Evolutionary conservation across 2,888 invertebrate genomes (phyloP).

Genomic region (Atrina japonica): DNA sequence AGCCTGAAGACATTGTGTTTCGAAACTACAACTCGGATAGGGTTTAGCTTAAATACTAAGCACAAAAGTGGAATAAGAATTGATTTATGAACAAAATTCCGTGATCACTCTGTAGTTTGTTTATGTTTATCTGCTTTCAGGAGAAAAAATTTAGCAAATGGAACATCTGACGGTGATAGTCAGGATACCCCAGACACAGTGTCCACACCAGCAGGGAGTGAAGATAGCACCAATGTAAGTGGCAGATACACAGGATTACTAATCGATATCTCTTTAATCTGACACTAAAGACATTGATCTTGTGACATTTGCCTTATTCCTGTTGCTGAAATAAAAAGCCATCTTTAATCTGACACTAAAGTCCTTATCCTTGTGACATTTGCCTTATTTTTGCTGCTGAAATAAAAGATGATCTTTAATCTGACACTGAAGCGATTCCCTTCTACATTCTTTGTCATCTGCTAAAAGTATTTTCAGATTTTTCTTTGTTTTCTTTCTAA

Average conservation of each 20-base stretch:
- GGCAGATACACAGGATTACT: too few species aligned
- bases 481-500: not conserved
- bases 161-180: conserved; percentile 69
- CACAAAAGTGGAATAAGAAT: too few species aligned
- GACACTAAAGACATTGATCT: not conserved
- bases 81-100: too few species aligned
- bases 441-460: too few species aligned
- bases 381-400: not conserved
- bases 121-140: not conserved
- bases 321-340: not conserved
- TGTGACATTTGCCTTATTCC: not conserved
- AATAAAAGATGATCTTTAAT: not conserved
- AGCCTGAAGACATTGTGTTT: too few species aligned
- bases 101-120: conserved; percentile 1
- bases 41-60: too few species aligned
- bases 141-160: conserved; percentile 65
- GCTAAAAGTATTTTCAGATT: not conserved
- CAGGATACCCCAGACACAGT: conserved; percentile 42
- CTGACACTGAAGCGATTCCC: too few species aligned
- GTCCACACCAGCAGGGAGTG: conserved; percentile 11
- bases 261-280: not conserved
- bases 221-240: too few species aligned
- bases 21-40: too few species aligned
- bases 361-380: not conserved
- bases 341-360: too few species aligned